These are phyloP conservation scores for Stomatorhinus ivindoensis DNA, from an alignment of 2,113 vertebrate genomes.

Conservation along the genomic window DNA sequence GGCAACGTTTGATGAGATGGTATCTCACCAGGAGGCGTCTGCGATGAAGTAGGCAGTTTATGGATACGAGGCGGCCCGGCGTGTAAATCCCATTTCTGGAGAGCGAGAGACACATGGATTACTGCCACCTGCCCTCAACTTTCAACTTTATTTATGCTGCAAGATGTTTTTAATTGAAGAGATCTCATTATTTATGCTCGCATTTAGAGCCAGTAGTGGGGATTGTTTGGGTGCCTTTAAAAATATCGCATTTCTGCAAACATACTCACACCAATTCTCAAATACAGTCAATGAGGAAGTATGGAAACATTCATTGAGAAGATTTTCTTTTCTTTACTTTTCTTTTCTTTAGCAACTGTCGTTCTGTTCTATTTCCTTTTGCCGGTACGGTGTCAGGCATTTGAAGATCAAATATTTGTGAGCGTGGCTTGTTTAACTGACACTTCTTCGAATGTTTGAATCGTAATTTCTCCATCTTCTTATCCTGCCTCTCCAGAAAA, in stretches of 20 bases:
- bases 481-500: neutral
- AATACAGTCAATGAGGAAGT: neutral
- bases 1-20: constrained; percentile 54
- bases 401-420: constrained; percentile 19
- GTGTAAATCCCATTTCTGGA: constrained; percentile 55
- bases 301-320: constrained; percentile 10
- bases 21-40: constrained; percentile 55
- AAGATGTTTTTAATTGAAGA: constrained; percentile 58
- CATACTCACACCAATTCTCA: neutral
- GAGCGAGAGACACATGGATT: constrained; percentile 53
- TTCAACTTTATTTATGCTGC: constrained; percentile 54
- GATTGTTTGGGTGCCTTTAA: constrained; percentile 52
- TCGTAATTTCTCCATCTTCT: neutral
- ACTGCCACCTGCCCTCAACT: constrained; percentile 46
- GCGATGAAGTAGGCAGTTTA: constrained; percentile 46
- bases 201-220: constrained; percentile 49
- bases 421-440: neutral
- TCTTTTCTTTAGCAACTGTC: constrained; percentile 12
- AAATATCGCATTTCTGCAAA: constrained; percentile 47
- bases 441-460: neutral
- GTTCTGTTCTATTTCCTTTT: neutral
- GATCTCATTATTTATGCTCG: constrained; percentile 62
- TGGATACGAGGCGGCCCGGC: constrained; percentile 55
- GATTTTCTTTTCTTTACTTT: constrained; percentile 11
- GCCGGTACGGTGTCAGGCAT: neutral